Evolutionary conservation across 2,888 invertebrate species (phyloP).

Genomic region (Malachius bipustulatus): DNA sequence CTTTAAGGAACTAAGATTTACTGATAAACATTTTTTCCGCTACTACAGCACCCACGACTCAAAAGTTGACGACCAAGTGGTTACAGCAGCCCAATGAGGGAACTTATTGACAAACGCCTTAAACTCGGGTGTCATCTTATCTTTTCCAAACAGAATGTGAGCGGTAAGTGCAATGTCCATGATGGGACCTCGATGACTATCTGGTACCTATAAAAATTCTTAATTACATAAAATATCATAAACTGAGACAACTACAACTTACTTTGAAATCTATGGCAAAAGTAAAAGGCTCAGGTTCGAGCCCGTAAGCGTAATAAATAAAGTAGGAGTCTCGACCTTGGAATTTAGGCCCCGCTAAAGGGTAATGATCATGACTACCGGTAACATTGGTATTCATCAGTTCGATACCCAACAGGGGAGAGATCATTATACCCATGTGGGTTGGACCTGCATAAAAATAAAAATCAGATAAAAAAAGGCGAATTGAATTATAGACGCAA

Average conservation of each 20-base stretch:
- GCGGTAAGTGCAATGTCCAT: constrained; percentile 49
- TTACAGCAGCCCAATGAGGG: constrained; percentile 52
- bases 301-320: constrained; percentile 54
- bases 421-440: constrained; percentile 53
- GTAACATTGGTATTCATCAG: constrained; percentile 47
- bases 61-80: constrained; percentile 59
- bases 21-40: too few relatives aligned
- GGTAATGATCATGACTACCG: constrained; percentile 40
- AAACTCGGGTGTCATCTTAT: constrained; percentile 41
- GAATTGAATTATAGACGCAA: too few relatives aligned
- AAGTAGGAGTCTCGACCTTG: constrained; percentile 52
- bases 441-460: constrained; percentile 45
- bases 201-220: constrained; percentile 33
- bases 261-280: constrained; percentile 52
- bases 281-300: constrained; percentile 43
- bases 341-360: constrained; percentile 43
- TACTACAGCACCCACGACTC: constrained; percentile 42
- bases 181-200: constrained; percentile 34
- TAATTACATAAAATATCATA: too few relatives aligned
- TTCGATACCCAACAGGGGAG: constrained; percentile 45
- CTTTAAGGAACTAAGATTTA: too few relatives aligned
- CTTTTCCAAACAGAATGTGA: constrained; percentile 46
- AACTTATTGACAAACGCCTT: constrained; percentile 45
- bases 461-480: too few relatives aligned
- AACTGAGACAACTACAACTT: constrained; percentile 24